Conservation (phyloP, 2,113 vertebrate genomes). For the Entelurus aequoreus region DNA sequence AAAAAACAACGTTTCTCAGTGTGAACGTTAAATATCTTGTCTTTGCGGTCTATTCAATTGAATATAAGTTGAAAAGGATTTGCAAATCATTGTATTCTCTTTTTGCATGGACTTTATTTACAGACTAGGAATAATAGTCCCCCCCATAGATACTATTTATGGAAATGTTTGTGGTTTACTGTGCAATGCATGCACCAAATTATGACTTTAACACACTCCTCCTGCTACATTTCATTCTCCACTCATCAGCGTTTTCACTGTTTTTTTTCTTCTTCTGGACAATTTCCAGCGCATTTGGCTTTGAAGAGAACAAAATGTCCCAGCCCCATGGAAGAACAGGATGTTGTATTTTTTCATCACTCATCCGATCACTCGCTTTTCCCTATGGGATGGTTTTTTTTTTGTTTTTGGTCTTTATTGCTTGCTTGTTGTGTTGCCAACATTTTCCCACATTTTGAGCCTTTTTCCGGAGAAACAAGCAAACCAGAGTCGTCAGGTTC, state of each 20-base stretch:
- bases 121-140: not conserved
- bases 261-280: not conserved
- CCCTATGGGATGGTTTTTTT: not conserved
- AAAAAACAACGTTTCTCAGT: no score
- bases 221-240: not conserved
- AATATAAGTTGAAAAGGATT: no score
- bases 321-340: not conserved
- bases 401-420: not conserved
- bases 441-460: conserved; percentile 4
- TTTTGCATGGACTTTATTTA: no score
- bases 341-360: not conserved
- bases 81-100: no score
- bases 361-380: not conserved
- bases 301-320: no score
- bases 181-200: no score
- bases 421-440: not conserved
- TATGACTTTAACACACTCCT: not conserved
- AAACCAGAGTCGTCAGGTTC: not conserved
- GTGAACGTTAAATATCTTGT: no score
- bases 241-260: not conserved
- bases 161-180: no score
- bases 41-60: no score
- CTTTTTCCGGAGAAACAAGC: not conserved
- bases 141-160: not conserved
- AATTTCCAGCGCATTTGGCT: not conserved